Conservation (phyloP, 2,113 vertebrate genomes). For the Zeus faber region DNA sequence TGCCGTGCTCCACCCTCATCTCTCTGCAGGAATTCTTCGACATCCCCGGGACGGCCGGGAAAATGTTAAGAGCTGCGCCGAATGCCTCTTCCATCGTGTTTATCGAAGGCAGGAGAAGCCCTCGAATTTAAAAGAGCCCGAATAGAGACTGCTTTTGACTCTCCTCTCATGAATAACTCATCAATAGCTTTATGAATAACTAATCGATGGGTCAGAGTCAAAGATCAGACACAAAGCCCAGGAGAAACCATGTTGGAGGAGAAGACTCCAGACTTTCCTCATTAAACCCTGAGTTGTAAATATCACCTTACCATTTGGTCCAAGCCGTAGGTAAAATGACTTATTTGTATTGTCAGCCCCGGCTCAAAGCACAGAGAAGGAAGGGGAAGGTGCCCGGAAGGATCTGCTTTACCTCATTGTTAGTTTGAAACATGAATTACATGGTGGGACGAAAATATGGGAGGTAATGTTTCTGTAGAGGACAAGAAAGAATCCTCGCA, state of each 20-base stretch:
- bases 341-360: too few species aligned
- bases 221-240: conserved; percentile 30
- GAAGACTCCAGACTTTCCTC: conserved; percentile 33
- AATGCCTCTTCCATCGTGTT: conserved; percentile 33
- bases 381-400: too few species aligned
- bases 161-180: conserved; percentile 50
- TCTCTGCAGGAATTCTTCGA: conserved; percentile 52
- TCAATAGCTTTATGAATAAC: conserved; percentile 48
- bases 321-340: too few species aligned
- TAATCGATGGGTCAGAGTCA: conserved; percentile 43
- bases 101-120: conserved; percentile 38
- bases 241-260: conserved; percentile 21
- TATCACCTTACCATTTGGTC: conserved; percentile 25
- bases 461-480: too few species aligned
- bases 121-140: conserved; percentile 39
- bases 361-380: too few species aligned
- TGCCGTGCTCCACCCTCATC: conserved; percentile 13
- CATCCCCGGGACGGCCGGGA: conserved; percentile 34
- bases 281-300: conserved; percentile 43
- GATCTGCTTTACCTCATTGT: too few species aligned
- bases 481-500: too few species aligned
- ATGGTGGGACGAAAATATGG: too few species aligned
- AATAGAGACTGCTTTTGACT: conserved; percentile 32
- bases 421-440: too few species aligned
- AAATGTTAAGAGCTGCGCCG: too few species aligned